Evolutionary conservation across 1,140 invertebrate genomes (phyloP).

Genomic region (Procambarus virginalis): DNA sequence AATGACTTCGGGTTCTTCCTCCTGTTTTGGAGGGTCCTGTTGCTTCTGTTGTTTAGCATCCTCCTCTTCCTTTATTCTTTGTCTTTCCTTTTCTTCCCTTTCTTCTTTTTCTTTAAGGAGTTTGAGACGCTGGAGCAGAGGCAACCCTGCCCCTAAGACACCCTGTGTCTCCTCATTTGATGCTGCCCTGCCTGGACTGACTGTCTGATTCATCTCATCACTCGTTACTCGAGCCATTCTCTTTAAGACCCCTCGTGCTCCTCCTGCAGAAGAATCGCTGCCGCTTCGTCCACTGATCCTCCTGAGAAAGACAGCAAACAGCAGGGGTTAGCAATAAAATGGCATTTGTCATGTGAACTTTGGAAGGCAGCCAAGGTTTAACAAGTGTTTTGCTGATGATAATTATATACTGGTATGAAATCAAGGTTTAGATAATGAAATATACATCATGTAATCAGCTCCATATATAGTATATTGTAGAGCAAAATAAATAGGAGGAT

Average conservation of each 20-base stretch:
- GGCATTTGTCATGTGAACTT: neutral
- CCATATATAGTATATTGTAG: too few relatives aligned
- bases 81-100: slow-evolving; percentile 74
- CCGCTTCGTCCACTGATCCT: slow-evolving; percentile 66
- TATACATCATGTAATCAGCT: too few relatives aligned
- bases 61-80: slow-evolving; percentile 41
- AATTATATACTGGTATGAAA: too few relatives aligned
- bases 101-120: slow-evolving; percentile 88
- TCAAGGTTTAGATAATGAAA: too few relatives aligned
- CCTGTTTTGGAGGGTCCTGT: slow-evolving; percentile 47
- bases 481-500: too few relatives aligned
- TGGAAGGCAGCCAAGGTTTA: too few relatives aligned
- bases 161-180: slow-evolving; percentile 74
- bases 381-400: too few relatives aligned
- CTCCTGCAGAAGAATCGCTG: slow-evolving; percentile 55
- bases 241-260: slow-evolving; percentile 71
- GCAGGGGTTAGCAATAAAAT: neutral
- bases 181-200: slow-evolving; percentile 53
- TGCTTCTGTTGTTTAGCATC: slow-evolving; percentile 49
- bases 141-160: slow-evolving; percentile 84
- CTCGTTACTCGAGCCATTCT: slow-evolving; percentile 82
- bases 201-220: slow-evolving; percentile 78
- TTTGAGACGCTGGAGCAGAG: slow-evolving; percentile 85
- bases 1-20: slow-evolving; percentile 69
- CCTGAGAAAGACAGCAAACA: slow-evolving; percentile 13